Evolutionary conservation across 2,888 invertebrate genomes (phyloP).

Genomic region (Drosophila mettleri): DNA sequence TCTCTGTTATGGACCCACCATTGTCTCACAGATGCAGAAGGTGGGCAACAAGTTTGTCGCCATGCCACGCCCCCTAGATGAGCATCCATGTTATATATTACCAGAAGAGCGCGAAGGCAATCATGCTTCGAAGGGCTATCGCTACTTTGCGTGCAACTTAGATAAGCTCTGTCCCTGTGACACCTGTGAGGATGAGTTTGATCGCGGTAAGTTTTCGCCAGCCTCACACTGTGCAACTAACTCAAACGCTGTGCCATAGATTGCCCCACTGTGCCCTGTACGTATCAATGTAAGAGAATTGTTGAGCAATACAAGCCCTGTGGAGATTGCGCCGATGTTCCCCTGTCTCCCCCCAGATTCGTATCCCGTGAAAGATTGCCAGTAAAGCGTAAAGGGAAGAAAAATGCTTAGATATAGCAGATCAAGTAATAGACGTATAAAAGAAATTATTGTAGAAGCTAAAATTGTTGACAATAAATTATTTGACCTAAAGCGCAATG

Average conservation of each 20-base stretch:
- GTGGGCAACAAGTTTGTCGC: slow-evolving; percentile 4
- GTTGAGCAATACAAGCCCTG: neutral
- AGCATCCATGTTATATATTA: slow-evolving; percentile 38
- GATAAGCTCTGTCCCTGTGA: slow-evolving; percentile 71
- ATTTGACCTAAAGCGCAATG: neutral
- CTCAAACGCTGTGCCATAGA: slow-evolving; percentile 10
- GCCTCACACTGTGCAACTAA: neutral
- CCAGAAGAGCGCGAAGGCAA: neutral
- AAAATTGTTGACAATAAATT: slow-evolving; percentile 1
- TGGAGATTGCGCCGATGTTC: neutral
- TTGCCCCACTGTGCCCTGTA: slow-evolving; percentile 46
- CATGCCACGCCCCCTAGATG: slow-evolving; percentile 1
- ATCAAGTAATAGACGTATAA: neutral
- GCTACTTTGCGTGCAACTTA: slow-evolving; percentile 76
- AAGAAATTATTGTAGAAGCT: neutral
- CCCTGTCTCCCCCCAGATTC: neutral
- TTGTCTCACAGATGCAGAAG: slow-evolving; percentile 75
- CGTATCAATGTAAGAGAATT: neutral
- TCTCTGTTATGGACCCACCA: slow-evolving; percentile 81
- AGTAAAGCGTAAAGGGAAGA: neutral
- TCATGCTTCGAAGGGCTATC: slow-evolving; percentile 47
- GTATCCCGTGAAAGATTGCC: neutral
- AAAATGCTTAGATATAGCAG: neutral
- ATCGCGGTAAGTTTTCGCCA: slow-evolving; percentile 55
- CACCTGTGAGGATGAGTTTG: slow-evolving; percentile 77